Conservation (phyloP, 2,113 vertebrate species). For the Scalopus aquaticus region DNA sequence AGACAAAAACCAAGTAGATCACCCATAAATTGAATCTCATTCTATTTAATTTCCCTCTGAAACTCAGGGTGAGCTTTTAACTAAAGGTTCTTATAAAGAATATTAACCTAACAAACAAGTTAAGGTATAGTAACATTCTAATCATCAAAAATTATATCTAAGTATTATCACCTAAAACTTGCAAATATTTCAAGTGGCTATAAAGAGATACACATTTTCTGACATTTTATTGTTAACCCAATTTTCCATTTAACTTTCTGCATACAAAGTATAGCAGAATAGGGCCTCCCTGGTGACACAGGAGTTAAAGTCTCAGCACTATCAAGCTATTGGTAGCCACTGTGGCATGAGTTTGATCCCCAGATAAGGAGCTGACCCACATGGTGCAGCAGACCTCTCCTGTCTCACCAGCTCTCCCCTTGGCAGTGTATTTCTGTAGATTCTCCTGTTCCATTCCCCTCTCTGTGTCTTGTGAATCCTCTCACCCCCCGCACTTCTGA, state of each 20-base stretch:
- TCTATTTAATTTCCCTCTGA: background rate
- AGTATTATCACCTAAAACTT: background rate
- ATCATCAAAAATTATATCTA: background rate
- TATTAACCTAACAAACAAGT: background rate
- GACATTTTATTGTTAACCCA: background rate
- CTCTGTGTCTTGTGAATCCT: too few species aligned
- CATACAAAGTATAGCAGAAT: background rate
- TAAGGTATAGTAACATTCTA: background rate
- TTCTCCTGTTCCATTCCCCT: too few species aligned
- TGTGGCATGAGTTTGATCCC: too few species aligned
- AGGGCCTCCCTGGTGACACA: background rate
- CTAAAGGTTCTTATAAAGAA: background rate
- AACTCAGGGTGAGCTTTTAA: background rate
- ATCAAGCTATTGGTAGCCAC: too few species aligned
- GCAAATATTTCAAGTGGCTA: background rate
- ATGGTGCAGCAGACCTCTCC: too few species aligned
- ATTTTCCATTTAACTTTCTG: background rate
- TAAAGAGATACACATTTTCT: background rate
- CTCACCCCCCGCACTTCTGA: too few species aligned
- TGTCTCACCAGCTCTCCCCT: too few species aligned
- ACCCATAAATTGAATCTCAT: background rate
- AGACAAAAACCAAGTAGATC: background rate
- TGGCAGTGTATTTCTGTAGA: too few species aligned
- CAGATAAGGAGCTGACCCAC: too few species aligned
- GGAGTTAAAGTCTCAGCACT: too few species aligned